Evolutionary conservation across 2,113 vertebrate genomes (phyloP).

Genomic region (Dolichallabes microphthalmus): DNA sequence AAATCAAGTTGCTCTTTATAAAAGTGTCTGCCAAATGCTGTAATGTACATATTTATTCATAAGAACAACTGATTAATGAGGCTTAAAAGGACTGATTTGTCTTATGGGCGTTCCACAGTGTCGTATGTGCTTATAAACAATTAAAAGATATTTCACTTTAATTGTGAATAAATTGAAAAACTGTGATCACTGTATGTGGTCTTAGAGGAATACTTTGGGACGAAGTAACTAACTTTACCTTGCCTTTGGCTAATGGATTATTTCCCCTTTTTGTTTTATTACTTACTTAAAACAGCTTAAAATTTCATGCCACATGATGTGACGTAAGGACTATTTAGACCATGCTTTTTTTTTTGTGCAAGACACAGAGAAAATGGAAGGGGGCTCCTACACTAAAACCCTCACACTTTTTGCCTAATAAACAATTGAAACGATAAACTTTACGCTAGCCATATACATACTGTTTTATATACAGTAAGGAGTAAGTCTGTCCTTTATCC

Average conservation of each 20-base stretch:
- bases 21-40: no score
- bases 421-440: neutral
- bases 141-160: neutral
- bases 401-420: neutral
- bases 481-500: neutral
- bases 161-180: neutral
- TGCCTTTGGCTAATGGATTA: neutral
- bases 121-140: neutral
- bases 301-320: neutral
- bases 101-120: no score
- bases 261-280: neutral
- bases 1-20: no score
- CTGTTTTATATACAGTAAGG: neutral
- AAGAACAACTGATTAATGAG: no score
- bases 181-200: neutral
- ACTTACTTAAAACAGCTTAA: neutral
- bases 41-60: no score
- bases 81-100: neutral
- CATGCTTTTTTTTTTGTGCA: neutral
- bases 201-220: neutral
- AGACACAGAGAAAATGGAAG: neutral
- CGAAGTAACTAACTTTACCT: neutral
- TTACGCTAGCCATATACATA: neutral
- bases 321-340: neutral
- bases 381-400: neutral